Evolutionary conservation across 1,140 invertebrate species (phyloP), one percentile per base, ranked within the genome.

Genomic region (Melipona quadrifasciata): DNA sequence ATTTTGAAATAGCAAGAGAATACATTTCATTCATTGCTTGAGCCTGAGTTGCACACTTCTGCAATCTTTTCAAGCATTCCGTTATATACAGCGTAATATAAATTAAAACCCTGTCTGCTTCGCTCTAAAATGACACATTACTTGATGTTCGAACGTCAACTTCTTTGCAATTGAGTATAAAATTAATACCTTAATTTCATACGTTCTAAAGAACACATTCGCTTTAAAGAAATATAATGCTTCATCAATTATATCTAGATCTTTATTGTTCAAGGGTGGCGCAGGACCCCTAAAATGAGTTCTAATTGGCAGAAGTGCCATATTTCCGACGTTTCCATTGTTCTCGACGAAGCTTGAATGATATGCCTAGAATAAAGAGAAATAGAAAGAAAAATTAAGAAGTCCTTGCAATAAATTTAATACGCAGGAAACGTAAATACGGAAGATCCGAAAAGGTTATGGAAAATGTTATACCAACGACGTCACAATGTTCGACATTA

Each of bases 61-160:
- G 98, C 21, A 99, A 94, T 91, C 97, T 97, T 92, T 99, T 99
- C 64, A 99, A 95, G 93, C 99, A 99, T 95, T 99, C 99, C 1
- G 98, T 99, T 87, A 99, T 99, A 93, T 99, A 99, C n/a, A 99
- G 95, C 1, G 99, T 99, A 55, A 99, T 97, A 92, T 99, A 99
- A 86, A 99, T 99, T 10, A 99, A 95, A 53, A 99, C 98, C 92
- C 99, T 96, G 93, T 99, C 99, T 34, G 98, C 97, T 94, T 99
- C 98, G 91, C 97, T 99, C 97, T 98, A 72, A 87, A 87, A 91
- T 14, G 58, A 87, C 11, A 70, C 24, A 31, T 16, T 1, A 75
- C 27, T 64, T n/a, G 55, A 24, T 11, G 34, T n/a, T 21, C 16
- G 6, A 27, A 47, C 4, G n/a, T 21, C 10, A 1, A 55, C 6